These are phyloP conservation scores for Setophaga coronata DNA, from an alignment of 2,113 vertebrate species.

Conservation along the genomic window DNA sequence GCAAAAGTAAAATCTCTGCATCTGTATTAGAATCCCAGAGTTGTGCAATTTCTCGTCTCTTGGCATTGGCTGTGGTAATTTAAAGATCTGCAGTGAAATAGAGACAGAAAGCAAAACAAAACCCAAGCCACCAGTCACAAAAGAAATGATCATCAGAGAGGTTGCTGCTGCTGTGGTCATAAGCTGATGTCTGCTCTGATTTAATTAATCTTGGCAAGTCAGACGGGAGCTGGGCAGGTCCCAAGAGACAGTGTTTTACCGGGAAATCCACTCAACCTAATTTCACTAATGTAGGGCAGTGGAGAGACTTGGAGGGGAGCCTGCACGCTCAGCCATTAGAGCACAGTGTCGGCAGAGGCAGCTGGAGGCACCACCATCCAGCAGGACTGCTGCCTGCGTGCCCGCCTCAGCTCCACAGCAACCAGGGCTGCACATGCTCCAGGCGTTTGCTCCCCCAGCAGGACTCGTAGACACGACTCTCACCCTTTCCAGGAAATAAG, in stretches of 20 bases:
- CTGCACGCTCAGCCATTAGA: conserved; percentile 73
- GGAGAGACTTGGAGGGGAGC: conserved; percentile 72
- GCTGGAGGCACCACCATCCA: conserved; percentile 68
- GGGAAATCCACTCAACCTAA: conserved; percentile 83
- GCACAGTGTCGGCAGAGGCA: conserved; percentile 47
- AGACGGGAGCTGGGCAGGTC: conserved; percentile 73
- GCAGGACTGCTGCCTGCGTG: conserved; percentile 18
- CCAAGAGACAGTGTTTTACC: conserved; percentile 79
- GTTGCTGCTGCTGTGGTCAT: conserved; percentile 71
- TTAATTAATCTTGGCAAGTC: conserved; percentile 82
- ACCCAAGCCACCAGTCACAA: conserved; percentile 59
- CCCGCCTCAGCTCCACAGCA: conserved; percentile 34
- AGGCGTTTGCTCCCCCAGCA: conserved; percentile 40
- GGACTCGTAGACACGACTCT: neutral
- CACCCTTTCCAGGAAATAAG: conserved; percentile 61
- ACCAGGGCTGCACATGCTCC: conserved; percentile 51
- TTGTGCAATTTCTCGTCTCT: conserved; percentile 36
- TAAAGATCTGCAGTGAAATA: conserved; percentile 63
- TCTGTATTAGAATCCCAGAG: conserved; percentile 19
- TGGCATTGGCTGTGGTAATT: conserved; percentile 40
- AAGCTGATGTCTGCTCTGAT: conserved; percentile 72
- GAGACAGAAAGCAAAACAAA: conserved; percentile 61
- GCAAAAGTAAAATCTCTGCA: conserved; percentile 25
- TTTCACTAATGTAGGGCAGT: conserved; percentile 80
- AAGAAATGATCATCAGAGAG: conserved; percentile 65